Evolutionary conservation across 1,140 invertebrate genomes (phyloP).

Genomic region (Drosophila kanapiae): DNA sequence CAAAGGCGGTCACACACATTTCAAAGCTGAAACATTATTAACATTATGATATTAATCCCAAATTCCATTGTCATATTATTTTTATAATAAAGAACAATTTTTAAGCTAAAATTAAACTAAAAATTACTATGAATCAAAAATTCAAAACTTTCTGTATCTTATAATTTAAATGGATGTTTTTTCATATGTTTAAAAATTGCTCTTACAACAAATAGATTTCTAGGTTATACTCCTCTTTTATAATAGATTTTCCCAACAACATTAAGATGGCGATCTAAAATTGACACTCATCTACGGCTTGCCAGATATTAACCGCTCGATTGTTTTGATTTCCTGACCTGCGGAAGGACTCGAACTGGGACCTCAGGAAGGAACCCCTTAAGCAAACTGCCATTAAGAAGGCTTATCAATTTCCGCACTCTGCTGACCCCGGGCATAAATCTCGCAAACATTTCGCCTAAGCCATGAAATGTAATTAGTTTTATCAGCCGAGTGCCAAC

Average conservation of each 20-base stretch:
- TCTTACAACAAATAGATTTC: too few species aligned
- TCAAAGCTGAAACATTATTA: too few species aligned
- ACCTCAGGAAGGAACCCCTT: slow-evolving; percentile 44
- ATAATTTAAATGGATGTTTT: neutral
- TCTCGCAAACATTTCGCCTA: slow-evolving; percentile 43
- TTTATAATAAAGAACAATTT: too few species aligned
- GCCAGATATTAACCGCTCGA: slow-evolving; percentile 25
- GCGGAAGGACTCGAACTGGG: neutral
- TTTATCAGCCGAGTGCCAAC: slow-evolving; percentile 56
- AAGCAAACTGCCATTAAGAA: slow-evolving; percentile 42
- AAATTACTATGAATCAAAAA: neutral
- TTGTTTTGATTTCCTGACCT: slow-evolving; percentile 35
- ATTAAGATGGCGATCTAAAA: slow-evolving; percentile 12
- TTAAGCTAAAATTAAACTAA: too few species aligned
- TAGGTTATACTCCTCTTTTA: neutral
- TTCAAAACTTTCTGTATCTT: neutral
- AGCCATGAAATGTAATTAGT: slow-evolving; percentile 61
- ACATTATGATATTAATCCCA: too few species aligned
- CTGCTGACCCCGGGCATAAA: slow-evolving; percentile 46
- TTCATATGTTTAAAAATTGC: too few species aligned
- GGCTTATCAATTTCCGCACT: slow-evolving; percentile 53
- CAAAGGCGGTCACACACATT: too few species aligned
- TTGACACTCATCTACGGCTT: slow-evolving; percentile 1
- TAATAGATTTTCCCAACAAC: neutral
- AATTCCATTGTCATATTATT: too few species aligned